Evolutionary conservation across 1,140 invertebrate species (phyloP), one percentile per base, ranked within the genome.

Genomic region (Solen grandis): DNA sequence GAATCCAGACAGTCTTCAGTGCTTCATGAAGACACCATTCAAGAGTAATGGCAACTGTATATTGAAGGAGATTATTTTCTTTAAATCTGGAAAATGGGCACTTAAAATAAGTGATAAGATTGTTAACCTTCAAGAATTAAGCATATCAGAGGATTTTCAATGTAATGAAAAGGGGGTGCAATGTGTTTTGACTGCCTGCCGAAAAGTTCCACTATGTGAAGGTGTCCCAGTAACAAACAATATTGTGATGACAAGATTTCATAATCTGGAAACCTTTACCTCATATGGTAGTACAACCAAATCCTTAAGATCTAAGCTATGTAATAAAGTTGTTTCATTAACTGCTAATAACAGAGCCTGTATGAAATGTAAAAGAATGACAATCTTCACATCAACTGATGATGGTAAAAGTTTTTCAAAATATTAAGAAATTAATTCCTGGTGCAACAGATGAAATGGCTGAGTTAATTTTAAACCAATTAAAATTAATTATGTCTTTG

Each of bases 401-500:
- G 41, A 74, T 19, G 54, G 14, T 13, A 27, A 33, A 29, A 33
- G 36, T 3, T 22, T 5, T 31, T 1, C 22, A 22, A n/a, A 33
- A 55, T 19, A 5, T 75, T 31, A 63, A 75, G 52, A 75, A 63
- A 33, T 3, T 75, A 1, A 25, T 75, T 16, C 72, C 72, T 5
- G 36, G 29, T 50, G 59, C 59, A 75, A 4, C 59, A 2, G 10
- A 2, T 27, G 72, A 62, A 46, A 75, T 75, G 72, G 16, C 41
- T 5, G 14, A 46, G 2, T 22, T 75, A 25, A 4, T 75, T 29
- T 1, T 62, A 27, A 14, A 52, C 22, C 72, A 75, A 41, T 0
- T 2, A 35, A 66, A 81, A 55, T 2, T n/a, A 0, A n/a, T 70
- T 36, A 68, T 84, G 63, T 84, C 82, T 29, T 22, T 10, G 0